phyloP scores from a whole-genome alignment of 2,113 vertebrate genomes.

The Stigmatopora nigra region DNA sequence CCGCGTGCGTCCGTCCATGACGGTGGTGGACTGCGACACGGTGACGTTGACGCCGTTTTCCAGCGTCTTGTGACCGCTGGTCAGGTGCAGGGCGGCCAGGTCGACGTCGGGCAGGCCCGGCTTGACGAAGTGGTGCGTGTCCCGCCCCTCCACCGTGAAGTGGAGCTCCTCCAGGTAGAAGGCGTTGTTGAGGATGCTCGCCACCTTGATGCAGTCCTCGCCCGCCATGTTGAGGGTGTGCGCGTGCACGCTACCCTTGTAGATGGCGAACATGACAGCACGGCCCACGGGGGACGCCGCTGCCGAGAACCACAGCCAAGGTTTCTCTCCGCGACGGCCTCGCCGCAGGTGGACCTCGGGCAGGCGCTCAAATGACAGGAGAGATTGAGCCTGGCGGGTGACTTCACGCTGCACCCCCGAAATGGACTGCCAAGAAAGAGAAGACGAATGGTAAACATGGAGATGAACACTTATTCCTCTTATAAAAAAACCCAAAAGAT shows the following conservation, averaged over 20 bases:
- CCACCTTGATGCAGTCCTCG: constrained; percentile 97
- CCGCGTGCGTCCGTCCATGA: constrained; percentile 91
- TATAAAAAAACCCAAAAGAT: too few relatives aligned
- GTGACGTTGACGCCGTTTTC: constrained; percentile 96
- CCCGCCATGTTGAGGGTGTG: constrained; percentile 91
- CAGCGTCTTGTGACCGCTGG: constrained; percentile 86
- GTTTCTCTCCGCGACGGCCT: constrained; percentile 73
- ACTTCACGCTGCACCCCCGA: constrained; percentile 97
- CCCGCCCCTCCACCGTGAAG: constrained; percentile 88
- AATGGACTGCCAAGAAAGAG: constrained; percentile 76
- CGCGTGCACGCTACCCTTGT: constrained; percentile 89
- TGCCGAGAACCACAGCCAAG: constrained; percentile 95
- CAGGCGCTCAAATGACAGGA: constrained; percentile 88
- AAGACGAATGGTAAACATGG: background rate
- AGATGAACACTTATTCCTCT: background rate
- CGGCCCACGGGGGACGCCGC: constrained; percentile 90
- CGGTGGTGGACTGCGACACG: constrained; percentile 92
- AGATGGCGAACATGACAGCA: constrained; percentile 93
- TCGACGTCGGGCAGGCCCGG: constrained; percentile 86
- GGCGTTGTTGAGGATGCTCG: constrained; percentile 91
- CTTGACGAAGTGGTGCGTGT: constrained; percentile 98
- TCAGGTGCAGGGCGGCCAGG: constrained; percentile 86
- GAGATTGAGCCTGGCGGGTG: constrained; percentile 84
- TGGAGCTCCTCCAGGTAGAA: constrained; percentile 95
- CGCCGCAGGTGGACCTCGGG: constrained; percentile 84